A percentile compares a stretch with the other conserved stretches of the same genome.
Evolutionary conservation across 2,888 invertebrate species (phyloP).

Genomic region (Agapostemon virescens): DNA sequence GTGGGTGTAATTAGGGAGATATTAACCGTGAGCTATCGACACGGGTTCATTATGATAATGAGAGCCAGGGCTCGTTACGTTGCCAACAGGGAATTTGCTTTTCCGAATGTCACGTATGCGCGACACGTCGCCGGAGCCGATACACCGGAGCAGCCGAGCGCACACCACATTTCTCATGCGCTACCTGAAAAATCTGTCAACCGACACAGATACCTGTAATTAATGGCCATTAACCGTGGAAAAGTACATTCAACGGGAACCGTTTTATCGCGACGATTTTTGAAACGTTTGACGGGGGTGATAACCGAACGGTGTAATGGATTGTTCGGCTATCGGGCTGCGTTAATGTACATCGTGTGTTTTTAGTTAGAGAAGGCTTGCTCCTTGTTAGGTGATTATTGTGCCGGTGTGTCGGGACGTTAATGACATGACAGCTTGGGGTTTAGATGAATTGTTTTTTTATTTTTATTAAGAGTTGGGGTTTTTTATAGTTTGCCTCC

Average conservation of each 20-base stretch:
- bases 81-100: slow-evolving; percentile 10
- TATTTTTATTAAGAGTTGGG: too few species aligned
- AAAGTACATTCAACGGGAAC: slow-evolving; percentile 2
- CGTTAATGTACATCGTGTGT: not conserved
- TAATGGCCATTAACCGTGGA: slow-evolving; percentile 35
- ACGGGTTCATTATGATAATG: slow-evolving; percentile 52
- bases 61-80: slow-evolving; percentile 14
- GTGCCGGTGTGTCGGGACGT: not conserved
- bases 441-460: too few species aligned
- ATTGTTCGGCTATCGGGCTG: slow-evolving; percentile 5
- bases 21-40: slow-evolving; percentile 35
- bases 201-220: slow-evolving; percentile 25
- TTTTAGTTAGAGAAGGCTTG: not conserved
- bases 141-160: slow-evolving; percentile 18
- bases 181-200: slow-evolving; percentile 14
- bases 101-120: not conserved
- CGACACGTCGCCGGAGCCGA: slow-evolving; percentile 20
- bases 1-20: slow-evolving; percentile 53
- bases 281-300: slow-evolving; percentile 14
- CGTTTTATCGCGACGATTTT: slow-evolving; percentile 13
- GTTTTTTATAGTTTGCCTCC: too few species aligned
- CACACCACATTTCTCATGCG: slow-evolving; percentile 31
- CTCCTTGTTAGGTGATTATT: not conserved
- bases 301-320: not conserved
- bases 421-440: too few species aligned